phyloP scores from a whole-genome alignment of 2,888 invertebrate species.

The Ormyrus thymus region DNA sequence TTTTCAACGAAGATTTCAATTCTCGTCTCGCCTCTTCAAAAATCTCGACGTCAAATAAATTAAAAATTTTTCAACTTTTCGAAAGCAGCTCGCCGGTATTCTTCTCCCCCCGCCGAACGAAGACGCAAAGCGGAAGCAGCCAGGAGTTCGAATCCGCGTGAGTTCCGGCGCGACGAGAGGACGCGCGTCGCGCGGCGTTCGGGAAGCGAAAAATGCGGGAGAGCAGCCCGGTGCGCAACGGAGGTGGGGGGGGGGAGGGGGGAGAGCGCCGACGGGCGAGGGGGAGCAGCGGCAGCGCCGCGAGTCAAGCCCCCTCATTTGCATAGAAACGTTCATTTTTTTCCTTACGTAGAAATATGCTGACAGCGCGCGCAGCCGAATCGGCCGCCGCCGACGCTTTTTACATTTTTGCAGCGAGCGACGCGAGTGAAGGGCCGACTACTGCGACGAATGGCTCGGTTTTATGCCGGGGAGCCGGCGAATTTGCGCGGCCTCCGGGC shows the following conservation, averaged over 20 bases:
- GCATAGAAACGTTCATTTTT: constrained; percentile 72
- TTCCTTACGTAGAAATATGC: constrained; percentile 67
- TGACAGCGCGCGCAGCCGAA: constrained; percentile 64
- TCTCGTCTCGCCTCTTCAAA: too few species aligned
- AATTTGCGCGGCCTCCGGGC: constrained; percentile 34
- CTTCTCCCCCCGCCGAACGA: too few species aligned
- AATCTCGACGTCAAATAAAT: too few species aligned
- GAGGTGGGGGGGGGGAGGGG: background rate
- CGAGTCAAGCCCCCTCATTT: constrained; percentile 71
- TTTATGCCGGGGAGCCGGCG: constrained; percentile 26
- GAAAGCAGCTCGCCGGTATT: too few species aligned
- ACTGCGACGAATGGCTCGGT: constrained; percentile 46
- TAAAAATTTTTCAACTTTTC: too few species aligned
- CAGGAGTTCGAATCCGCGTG: constrained; percentile 42
- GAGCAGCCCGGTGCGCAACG: background rate
- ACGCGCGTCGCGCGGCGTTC: background rate
- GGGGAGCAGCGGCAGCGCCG: constrained; percentile 22
- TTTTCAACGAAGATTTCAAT: too few species aligned
- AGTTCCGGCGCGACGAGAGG: constrained; percentile 27
- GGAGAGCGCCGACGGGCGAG: background rate
- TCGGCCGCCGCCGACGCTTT: constrained; percentile 56
- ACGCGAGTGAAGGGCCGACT: constrained; percentile 50
- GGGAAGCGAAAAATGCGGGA: background rate
- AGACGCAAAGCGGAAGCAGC: background rate
- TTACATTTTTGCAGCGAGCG: constrained; percentile 68